phyloP scores from a whole-genome alignment of 2,113 vertebrate genomes.

The Hypocryptadius cinnamomeus region DNA sequence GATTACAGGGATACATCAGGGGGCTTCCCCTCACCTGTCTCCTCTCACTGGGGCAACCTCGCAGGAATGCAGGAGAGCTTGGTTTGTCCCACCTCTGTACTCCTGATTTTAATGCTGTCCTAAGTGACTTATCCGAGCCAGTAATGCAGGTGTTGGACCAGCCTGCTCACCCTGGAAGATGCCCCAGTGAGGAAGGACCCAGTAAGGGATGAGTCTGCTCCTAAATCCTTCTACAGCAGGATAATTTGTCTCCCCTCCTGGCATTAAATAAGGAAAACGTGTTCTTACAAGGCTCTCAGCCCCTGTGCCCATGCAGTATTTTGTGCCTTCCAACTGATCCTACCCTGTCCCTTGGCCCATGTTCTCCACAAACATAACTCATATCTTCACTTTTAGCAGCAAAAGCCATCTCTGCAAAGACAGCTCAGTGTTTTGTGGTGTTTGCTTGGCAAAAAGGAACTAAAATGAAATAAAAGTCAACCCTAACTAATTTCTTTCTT shows the following conservation, averaged over 20 bases:
- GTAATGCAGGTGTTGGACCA: background rate
- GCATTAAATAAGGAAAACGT: fast-evolving
- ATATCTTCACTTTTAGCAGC: background rate
- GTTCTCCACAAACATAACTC: background rate
- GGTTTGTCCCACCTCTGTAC: background rate
- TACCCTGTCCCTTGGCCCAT: background rate
- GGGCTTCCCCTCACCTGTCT: background rate
- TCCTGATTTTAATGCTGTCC: background rate
- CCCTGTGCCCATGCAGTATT: fast-evolving
- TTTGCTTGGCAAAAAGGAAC: background rate
- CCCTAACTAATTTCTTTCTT: background rate
- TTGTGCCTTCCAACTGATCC: background rate
- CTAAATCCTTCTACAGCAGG: background rate
- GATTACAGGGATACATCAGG: background rate
- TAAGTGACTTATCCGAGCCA: background rate
- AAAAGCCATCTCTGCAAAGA: background rate
- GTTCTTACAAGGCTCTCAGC: background rate
- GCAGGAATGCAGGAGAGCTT: background rate
- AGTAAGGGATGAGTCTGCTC: background rate
- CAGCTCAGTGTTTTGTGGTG: background rate
- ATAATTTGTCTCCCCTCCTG: background rate
- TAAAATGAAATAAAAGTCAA: background rate
- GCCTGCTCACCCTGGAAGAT: background rate
- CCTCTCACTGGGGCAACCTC: background rate
- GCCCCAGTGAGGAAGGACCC: background rate